Evolutionary conservation across 2,888 invertebrate species (phyloP).

Genomic region (Autographa gamma): DNA sequence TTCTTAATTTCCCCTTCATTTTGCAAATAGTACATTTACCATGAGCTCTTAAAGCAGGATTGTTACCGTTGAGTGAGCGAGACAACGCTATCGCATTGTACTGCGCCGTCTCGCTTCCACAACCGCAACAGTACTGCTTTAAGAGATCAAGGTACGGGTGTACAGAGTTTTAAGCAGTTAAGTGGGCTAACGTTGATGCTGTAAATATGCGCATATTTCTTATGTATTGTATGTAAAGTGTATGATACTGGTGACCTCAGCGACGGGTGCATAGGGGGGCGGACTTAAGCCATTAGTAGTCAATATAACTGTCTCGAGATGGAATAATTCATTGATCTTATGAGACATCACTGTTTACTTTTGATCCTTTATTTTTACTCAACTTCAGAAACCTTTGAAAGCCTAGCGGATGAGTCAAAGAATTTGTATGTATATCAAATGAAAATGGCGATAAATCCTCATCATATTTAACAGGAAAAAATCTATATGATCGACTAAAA

Average conservation of each 20-base stretch:
- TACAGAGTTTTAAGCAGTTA: constrained; percentile 56
- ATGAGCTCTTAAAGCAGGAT: no score
- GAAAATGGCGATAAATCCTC: no score
- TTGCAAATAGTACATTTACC: constrained; percentile 63
- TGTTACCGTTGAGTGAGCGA: no score
- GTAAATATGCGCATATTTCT: constrained; percentile 82
- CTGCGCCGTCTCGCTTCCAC: no score
- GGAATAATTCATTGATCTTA: constrained; percentile 40
- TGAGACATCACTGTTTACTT: constrained; percentile 15
- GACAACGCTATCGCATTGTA: no score
- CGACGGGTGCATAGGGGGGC: constrained; percentile 59
- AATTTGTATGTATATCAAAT: background rate
- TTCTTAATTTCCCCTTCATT: constrained; percentile 71
- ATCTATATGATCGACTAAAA: no score
- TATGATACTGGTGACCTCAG: constrained; percentile 81
- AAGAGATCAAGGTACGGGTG: constrained; percentile 6
- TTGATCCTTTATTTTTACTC: background rate
- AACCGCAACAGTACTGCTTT: no score
- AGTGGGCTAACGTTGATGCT: constrained; percentile 62
- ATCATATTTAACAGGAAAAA: no score
- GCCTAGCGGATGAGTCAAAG: background rate
- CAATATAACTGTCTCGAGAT: constrained; percentile 34
- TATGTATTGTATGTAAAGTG: constrained; percentile 74
- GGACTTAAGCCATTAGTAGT: constrained; percentile 40
- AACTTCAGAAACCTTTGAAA: background rate